phyloP scores from a whole-genome alignment of 2,113 vertebrate genomes.

The Apodemus speciosus region DNA sequence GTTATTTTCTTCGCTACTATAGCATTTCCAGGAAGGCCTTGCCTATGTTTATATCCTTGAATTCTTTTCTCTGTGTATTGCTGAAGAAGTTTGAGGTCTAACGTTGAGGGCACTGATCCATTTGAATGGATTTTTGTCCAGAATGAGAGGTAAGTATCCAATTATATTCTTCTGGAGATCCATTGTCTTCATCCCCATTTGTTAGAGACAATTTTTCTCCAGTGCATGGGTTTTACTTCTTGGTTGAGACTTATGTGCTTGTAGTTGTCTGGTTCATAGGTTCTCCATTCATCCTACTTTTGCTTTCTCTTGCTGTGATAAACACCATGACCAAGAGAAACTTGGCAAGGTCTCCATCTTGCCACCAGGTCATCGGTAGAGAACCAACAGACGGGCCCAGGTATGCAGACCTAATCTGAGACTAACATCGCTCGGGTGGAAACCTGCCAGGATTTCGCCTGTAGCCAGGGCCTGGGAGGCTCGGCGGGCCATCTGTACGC shows the following conservation, averaged over 20 bases:
- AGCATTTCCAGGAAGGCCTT: not conserved
- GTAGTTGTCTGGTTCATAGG: not conserved
- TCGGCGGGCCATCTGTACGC: too few species aligned
- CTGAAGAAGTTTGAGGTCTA: not conserved
- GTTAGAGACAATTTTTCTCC: not conserved
- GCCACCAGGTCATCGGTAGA: too few species aligned
- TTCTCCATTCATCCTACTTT: not conserved
- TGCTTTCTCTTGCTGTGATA: not conserved
- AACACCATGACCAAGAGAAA: not conserved
- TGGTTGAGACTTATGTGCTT: not conserved
- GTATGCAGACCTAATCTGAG: too few species aligned
- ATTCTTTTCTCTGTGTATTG: not conserved
- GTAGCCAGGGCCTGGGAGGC: too few species aligned
- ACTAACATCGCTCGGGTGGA: too few species aligned
- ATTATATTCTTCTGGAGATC: not conserved
- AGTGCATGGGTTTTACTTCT: not conserved
- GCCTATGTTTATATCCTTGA: not conserved
- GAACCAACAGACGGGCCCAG: too few species aligned
- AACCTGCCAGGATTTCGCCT: too few species aligned
- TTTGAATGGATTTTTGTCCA: not conserved
- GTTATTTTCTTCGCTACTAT: not conserved
- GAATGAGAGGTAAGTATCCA: not conserved
- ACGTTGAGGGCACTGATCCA: not conserved
- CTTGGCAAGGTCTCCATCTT: too few species aligned
- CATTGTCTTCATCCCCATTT: not conserved